These are phyloP conservation scores for Berghia stephanieae DNA, from an alignment of 1,140 invertebrate species.

Conservation along the genomic window DNA sequence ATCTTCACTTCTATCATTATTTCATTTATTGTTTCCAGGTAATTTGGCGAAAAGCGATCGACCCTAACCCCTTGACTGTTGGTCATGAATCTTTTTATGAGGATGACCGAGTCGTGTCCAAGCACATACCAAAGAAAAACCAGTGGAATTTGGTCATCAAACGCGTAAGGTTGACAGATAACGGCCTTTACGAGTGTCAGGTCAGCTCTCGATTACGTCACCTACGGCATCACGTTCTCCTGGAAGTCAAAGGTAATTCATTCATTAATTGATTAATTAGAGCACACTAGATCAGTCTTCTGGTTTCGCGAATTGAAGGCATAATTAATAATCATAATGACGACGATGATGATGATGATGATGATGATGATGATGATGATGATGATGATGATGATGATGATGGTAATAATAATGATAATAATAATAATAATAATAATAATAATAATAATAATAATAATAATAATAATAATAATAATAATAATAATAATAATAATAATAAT, in stretches of 20 bases:
- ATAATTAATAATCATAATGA: no score
- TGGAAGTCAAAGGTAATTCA: constrained; percentile 43
- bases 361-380: no score
- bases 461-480: no score
- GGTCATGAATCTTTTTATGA: constrained; percentile 40
- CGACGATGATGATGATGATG: no score
- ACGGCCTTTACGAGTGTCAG: constrained; percentile 54
- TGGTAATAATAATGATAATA: no score
- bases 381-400: no score
- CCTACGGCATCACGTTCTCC: constrained; percentile 35
- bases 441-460: no score
- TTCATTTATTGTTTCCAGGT: constrained; percentile 36
- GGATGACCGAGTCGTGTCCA: constrained; percentile 35
- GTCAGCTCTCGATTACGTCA: constrained; percentile 46
- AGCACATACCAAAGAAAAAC: constrained; percentile 34
- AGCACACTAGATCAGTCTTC: no score
- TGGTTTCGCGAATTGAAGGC: no score
- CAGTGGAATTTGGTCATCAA: constrained; percentile 51
- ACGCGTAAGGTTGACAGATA: constrained; percentile 40
- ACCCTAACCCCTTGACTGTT: constrained; percentile 45
- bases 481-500: no score
- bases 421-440: no score
- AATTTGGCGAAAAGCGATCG: constrained; percentile 44
- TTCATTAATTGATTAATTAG: no score
- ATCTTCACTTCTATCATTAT: neutral